These are phyloP conservation scores for Neomorphus geoffroyi DNA, from an alignment of 2,797 vertebrate genomes.

Conservation along the genomic window DNA sequence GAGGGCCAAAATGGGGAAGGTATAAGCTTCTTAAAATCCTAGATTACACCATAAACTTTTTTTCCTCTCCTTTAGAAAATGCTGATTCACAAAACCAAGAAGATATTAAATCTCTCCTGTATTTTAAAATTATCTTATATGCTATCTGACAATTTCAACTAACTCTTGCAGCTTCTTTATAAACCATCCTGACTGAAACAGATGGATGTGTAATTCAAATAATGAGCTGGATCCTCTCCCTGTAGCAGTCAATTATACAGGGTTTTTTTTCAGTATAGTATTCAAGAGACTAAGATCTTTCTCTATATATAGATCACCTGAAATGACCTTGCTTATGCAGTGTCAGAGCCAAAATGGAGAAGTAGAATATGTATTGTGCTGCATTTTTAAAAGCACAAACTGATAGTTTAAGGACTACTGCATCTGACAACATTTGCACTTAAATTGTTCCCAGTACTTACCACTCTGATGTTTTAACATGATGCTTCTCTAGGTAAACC, in stretches of 20 bases:
- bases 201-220: constrained; percentile 68
- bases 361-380: constrained; percentile 9
- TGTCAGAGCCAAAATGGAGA: constrained; percentile 28
- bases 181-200: constrained; percentile 55
- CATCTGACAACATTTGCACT: not conserved
- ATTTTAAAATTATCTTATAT: constrained; percentile 10
- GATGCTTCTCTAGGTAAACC: constrained; percentile 7
- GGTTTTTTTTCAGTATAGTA: not conserved
- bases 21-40: constrained; percentile 58
- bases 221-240: constrained; percentile 60
- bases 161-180: constrained; percentile 26
- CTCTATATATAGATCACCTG: constrained; percentile 66
- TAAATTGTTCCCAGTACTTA: not conserved
- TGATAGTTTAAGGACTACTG: not conserved
- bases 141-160: constrained; percentile 8
- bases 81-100: constrained; percentile 45
- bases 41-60: constrained; percentile 15
- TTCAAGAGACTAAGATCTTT: constrained; percentile 55
- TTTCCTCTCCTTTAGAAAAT: not conserved
- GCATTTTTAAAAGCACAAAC: constrained; percentile 1
- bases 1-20: not conserved
- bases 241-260: constrained; percentile 58
- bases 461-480: not conserved
- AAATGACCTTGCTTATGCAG: constrained; percentile 57
- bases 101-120: not conserved